Evolutionary conservation across 2,888 invertebrate genomes (phyloP).

Genomic region (Pyralis farinalis): DNA sequence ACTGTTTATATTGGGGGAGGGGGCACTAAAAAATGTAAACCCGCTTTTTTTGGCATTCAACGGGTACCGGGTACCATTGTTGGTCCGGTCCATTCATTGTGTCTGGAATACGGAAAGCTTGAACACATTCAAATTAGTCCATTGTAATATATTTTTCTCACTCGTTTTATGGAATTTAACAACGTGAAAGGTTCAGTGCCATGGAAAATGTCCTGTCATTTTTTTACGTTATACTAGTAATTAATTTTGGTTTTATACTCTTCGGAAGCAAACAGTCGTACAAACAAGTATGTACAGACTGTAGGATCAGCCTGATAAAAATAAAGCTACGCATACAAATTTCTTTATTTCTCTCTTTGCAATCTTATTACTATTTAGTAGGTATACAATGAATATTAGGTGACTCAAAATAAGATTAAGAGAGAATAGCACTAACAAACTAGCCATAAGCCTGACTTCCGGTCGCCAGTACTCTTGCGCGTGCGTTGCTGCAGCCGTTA

Average conservation of each 20-base stretch:
- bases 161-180: constrained; percentile 37
- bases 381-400: too few species aligned
- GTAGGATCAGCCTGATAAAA: constrained; percentile 7
- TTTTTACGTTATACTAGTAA: constrained; percentile 3
- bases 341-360: too few species aligned
- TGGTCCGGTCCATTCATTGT: constrained; percentile 56
- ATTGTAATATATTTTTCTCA: constrained; percentile 65
- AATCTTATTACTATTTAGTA: too few species aligned
- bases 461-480: too few species aligned
- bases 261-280: too few species aligned
- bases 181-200: constrained; percentile 45
- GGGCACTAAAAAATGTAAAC: constrained; percentile 48
- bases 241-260: too few species aligned
- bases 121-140: constrained; percentile 71
- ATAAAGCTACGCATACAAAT: background rate
- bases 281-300: too few species aligned
- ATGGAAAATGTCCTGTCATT: constrained; percentile 22
- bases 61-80: constrained; percentile 52
- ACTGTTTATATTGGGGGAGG: constrained; percentile 55
- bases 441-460: too few species aligned
- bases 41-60: constrained; percentile 49
- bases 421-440: too few species aligned
- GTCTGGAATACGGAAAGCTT: constrained; percentile 52
- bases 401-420: too few species aligned
- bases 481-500: too few species aligned